Evolutionary conservation across 2,113 vertebrate genomes (phyloP).

Genomic region (Nyctibius bracteatus): DNA sequence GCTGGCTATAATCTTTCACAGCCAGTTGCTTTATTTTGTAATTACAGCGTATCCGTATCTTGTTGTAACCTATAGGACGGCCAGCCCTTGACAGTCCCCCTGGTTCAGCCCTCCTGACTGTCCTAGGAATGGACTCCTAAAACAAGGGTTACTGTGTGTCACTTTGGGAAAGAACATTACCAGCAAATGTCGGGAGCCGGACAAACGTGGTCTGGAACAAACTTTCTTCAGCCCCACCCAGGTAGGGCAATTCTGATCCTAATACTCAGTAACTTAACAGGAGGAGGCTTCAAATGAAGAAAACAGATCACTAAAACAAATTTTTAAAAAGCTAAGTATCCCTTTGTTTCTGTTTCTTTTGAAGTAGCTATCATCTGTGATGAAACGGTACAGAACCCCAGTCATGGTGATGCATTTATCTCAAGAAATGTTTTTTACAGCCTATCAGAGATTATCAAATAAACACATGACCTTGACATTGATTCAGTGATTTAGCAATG

Average conservation of each 20-base stretch:
- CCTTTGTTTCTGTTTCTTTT: not conserved
- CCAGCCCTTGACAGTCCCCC: not conserved
- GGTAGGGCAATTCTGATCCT: not conserved
- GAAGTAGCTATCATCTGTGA: not conserved
- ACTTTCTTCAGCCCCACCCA: not conserved
- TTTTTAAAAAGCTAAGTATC: not conserved
- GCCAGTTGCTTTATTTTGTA: constrained; percentile 20
- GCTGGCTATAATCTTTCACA: constrained; percentile 2
- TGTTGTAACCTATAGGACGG: not conserved
- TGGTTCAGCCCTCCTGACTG: not conserved
- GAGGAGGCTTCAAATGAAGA: not conserved
- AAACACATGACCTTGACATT: not conserved
- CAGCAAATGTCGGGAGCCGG: not conserved
- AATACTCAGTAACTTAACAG: not conserved
- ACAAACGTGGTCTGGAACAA: not conserved
- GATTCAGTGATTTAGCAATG: constrained; percentile 5
- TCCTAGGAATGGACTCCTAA: not conserved
- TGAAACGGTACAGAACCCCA: not conserved
- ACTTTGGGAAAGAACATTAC: not conserved
- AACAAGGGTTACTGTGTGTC: not conserved
- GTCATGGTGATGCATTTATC: not conserved
- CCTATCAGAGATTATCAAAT: not conserved
- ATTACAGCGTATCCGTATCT: not conserved
- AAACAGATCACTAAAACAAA: not conserved
- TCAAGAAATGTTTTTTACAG: not conserved